A percentile compares a stretch with the other conserved stretches of the same genome.
phyloP scores from a whole-genome alignment of 1,140 invertebrate species.

The Drosophila nigromelanica region DNA sequence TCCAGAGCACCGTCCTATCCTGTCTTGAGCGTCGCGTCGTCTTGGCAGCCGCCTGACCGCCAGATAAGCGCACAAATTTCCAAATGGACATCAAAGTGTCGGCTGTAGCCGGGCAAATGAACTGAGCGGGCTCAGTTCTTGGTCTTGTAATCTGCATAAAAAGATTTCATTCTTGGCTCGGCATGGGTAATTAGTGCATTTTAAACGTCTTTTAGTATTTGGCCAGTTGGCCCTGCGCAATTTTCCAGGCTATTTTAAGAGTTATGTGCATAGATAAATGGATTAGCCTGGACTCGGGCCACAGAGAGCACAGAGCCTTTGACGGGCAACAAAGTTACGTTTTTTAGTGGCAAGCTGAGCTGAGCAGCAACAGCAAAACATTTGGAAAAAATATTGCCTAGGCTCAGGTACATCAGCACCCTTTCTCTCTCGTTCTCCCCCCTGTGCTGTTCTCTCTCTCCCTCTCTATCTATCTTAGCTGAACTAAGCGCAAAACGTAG shows the following conservation, averaged over 20 bases:
- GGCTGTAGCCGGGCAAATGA: slow-evolving; percentile 35
- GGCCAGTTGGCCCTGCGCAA: slow-evolving; percentile 57
- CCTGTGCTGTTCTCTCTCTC: background rate
- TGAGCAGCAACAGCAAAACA: slow-evolving; percentile 24
- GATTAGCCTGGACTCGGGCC: slow-evolving; percentile 61
- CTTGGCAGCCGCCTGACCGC: slow-evolving; percentile 65
- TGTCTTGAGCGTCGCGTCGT: slow-evolving; percentile 39
- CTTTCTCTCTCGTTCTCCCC: background rate
- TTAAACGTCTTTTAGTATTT: slow-evolving; percentile 79
- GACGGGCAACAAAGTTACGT: slow-evolving; percentile 55
- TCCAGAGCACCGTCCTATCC: slow-evolving; percentile 20
- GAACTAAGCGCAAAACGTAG: slow-evolving; percentile 77
- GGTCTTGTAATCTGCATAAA: slow-evolving; percentile 74
- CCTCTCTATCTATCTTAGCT: slow-evolving; percentile 13
- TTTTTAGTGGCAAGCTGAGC: slow-evolving; percentile 20
- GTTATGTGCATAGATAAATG: slow-evolving; percentile 83
- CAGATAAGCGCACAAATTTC: slow-evolving; percentile 80
- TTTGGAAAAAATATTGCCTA: slow-evolving; percentile 50
- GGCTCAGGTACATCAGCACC: slow-evolving; percentile 7
- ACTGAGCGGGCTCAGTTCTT: slow-evolving; percentile 26
- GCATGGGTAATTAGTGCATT: slow-evolving; percentile 83
- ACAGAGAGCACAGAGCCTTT: slow-evolving; percentile 28
- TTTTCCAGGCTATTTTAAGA: slow-evolving; percentile 82
- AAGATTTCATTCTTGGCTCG: slow-evolving; percentile 57
- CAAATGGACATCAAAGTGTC: slow-evolving; percentile 79